phyloP scores from a whole-genome alignment of 2,888 invertebrate genomes.

The Listrodromus nycthemerus region DNA sequence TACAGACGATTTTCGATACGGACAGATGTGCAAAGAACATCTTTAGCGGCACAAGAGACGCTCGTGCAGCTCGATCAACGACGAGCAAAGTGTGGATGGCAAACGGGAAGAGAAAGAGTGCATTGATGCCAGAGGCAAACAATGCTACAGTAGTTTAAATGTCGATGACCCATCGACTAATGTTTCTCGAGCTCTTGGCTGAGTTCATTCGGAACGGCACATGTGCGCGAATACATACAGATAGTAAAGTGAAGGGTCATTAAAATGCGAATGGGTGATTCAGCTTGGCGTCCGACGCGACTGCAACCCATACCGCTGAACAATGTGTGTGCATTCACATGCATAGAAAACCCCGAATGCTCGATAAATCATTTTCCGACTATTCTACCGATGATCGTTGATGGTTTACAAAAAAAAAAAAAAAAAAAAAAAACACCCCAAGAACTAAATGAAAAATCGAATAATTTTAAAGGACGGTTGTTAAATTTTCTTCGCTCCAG shows the following conservation, averaged over 20 bases:
- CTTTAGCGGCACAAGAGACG: not conserved
- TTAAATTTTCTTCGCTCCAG: not conserved
- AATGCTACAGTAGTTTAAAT: constrained; percentile 29
- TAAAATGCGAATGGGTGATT: constrained; percentile 36
- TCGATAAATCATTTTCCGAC: not conserved
- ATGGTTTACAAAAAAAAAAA: not conserved
- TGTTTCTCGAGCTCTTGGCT: constrained; percentile 10
- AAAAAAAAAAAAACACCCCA: not conserved
- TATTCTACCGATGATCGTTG: not conserved
- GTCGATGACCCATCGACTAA: constrained; percentile 35
- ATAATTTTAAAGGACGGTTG: not conserved
- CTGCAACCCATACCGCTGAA: constrained; percentile 7
- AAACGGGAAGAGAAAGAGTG: constrained; percentile 26
- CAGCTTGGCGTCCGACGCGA: constrained; percentile 16
- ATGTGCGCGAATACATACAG: constrained; percentile 34
- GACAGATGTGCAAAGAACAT: not conserved
- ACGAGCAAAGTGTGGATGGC: not conserved
- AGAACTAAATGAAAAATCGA: not conserved
- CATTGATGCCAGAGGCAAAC: constrained; percentile 11
- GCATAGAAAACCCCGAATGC: not conserved
- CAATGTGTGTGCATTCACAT: not conserved
- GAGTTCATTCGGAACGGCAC: constrained; percentile 22
- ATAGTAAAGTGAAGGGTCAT: constrained; percentile 37
- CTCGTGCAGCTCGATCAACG: not conserved
- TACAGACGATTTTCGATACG: not conserved